phyloP scores from a whole-genome alignment of 2,888 invertebrate genomes.

The Zhuqinia jingwanae region DNA sequence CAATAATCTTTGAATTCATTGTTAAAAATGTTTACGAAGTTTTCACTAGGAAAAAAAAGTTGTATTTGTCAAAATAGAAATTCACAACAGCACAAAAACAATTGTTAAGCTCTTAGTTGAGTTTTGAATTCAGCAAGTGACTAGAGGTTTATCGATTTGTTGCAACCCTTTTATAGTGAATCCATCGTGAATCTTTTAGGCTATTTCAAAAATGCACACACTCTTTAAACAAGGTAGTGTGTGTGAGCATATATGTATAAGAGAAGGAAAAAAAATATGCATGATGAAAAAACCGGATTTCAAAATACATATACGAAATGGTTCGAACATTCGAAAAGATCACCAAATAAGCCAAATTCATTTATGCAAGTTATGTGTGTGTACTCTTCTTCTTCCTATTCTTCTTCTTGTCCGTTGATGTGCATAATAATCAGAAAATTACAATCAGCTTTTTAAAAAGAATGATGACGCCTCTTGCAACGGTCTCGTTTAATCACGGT shows the following conservation, averaged over 20 bases:
- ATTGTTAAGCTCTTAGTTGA: neutral
- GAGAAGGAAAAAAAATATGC: neutral
- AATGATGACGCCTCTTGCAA: constrained; percentile 40
- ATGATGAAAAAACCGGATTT: constrained; percentile 67
- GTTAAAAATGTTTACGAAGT: constrained; percentile 23
- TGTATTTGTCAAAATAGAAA: no score
- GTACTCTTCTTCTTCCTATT: neutral
- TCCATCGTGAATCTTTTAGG: neutral
- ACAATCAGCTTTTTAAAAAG: constrained; percentile 26
- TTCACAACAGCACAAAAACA: no score
- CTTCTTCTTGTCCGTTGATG: constrained; percentile 4
- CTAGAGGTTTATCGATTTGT: constrained; percentile 32
- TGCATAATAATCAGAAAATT: constrained; percentile 36
- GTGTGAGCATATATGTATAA: no score
- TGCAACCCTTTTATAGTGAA: constrained; percentile 60
- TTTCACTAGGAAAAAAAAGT: neutral
- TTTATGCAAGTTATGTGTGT: no score
- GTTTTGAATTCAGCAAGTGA: constrained; percentile 51
- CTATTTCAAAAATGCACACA: constrained; percentile 11
- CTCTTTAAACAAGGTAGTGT: constrained; percentile 29
- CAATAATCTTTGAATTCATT: constrained; percentile 67
- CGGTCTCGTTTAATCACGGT: constrained; percentile 36
- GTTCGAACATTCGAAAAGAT: neutral
- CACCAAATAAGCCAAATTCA: no score
- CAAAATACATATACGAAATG: constrained; percentile 41